Base-by-base conservation (phyloP, 2,888 invertebrate species). In the Melanotus villosus region DNA sequence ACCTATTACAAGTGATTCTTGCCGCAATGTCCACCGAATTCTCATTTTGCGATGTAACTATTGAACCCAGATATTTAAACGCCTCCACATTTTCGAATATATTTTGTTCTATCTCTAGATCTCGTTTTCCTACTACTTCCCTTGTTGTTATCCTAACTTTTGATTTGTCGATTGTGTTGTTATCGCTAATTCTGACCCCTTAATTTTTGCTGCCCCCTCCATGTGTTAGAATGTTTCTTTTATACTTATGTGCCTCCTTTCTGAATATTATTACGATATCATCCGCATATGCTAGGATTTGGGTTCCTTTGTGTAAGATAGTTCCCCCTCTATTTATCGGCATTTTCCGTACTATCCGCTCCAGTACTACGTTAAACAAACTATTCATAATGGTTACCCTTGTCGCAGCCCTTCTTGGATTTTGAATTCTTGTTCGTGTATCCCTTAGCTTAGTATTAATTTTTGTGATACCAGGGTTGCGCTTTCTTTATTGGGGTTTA, bases 371-470 rank as follows among this genome's bases (percentile, higher is more conserved):
- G n/a, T n/a, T n/a, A n/a, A n/a, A n/a, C n/a, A n/a, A n/a, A 41
- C 41, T 16, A 9, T 41, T 41, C 14, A 41, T 41, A 16, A 12
- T 41, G 41, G 41, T 14, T 16, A 2, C 14, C 41, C 41, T n/a
- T 41, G 16, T 16, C 16, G 41, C 41, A 41, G 41, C 41, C 41
- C 14, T 41, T 41, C 16, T 41, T 12, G 41, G n/a, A n/a, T n/a
- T n/a, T n/a, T n/a, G n/a, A n/a, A n/a, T n/a, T n/a, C 41, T 41
- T 41, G 41, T 16, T 41, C 16, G 41, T 41, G n/a, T n/a, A 19
- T 30, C 12, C 14, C 52, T 52, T 52, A 41, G 16, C n/a, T n/a
- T n/a, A n/a, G n/a, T 41, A 41, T 4, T 41, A 41, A 41, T 41
- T 41, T 41, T n/a, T 41, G n/a, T n/a, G n/a, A n/a, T n/a, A n/a